A percentile compares a stretch with the other conserved stretches of the same genome.
These are phyloP conservation scores for Cheilosia vulpina DNA, from an alignment of 2,888 invertebrate species.

Conservation along the genomic window DNA sequence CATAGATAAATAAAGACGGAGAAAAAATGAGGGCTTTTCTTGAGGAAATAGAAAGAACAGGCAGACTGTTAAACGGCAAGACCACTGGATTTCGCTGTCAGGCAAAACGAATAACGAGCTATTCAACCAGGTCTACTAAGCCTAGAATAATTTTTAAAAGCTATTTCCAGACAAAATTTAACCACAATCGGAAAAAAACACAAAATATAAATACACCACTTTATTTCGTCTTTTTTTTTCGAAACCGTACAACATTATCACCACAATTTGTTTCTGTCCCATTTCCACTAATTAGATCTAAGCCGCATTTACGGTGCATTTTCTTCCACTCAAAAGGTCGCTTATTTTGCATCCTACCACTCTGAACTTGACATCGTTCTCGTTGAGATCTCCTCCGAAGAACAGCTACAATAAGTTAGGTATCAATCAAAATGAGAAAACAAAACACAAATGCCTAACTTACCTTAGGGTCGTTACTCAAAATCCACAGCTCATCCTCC, in stretches of 20 bases:
- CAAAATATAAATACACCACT: no score
- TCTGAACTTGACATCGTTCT: constrained; percentile 87
- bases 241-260: neutral
- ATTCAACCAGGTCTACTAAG: no score
- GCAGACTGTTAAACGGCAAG: no score
- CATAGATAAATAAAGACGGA: no score
- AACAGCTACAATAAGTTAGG: constrained; percentile 74
- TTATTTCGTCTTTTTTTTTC: neutral
- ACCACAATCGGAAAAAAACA: no score
- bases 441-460: neutral
- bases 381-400: constrained; percentile 69
- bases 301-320: constrained; percentile 78
- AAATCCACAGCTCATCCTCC: constrained; percentile 87
- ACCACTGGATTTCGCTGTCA: no score
- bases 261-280: neutral
- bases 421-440: neutral
- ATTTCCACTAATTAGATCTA: neutral
- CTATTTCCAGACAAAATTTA: no score
- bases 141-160: no score
- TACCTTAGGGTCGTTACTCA: constrained; percentile 83
- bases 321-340: constrained; percentile 79
- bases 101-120: no score
- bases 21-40: no score
- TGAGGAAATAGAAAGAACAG: no score
- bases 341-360: constrained; percentile 85